These are phyloP conservation scores for Sebastes taczanowskii DNA, from an alignment of 2,797 vertebrate species.

Conservation along the genomic window DNA sequence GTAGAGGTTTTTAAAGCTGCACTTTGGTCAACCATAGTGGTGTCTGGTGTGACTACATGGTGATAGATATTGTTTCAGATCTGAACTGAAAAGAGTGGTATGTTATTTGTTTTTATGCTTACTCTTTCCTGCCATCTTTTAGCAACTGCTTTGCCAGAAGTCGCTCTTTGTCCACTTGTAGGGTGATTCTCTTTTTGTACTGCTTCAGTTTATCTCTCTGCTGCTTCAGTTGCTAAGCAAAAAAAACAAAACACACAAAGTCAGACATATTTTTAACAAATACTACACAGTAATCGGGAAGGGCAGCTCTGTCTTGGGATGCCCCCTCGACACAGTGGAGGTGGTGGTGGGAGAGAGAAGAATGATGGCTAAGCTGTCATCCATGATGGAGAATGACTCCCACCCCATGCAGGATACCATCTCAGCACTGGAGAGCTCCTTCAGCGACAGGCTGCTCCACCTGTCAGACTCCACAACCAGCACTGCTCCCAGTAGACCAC, in stretches of 20 bases:
- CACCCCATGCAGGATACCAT: no score
- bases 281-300: background rate
- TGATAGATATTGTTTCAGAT: background rate
- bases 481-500: no score
- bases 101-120: constrained; percentile 53
- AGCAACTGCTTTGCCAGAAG: constrained; percentile 88
- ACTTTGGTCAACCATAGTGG: no score
- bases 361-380: no score
- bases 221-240: constrained; percentile 91
- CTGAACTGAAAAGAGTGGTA: background rate
- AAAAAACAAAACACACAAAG: background rate
- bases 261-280: background rate
- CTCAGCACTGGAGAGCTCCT: no score
- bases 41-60: background rate
- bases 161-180: constrained; percentile 88
- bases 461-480: no score
- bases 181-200: constrained; percentile 87
- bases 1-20: background rate
- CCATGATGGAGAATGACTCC: no score
- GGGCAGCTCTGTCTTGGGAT: no score
- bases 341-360: no score
- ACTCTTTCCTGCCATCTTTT: constrained; percentile 90
- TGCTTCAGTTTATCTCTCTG: constrained; percentile 93
- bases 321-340: no score
- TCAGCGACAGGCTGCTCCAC: no score